Evolutionary conservation across 2,113 vertebrate species (phyloP).

Genomic region (human): GRCh38 chr5:26990501-26991000

Average conservation of each 20-base stretch:
- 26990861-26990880: background rate
- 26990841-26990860: background rate
- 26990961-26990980: background rate
- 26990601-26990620: background rate
- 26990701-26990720: background rate
- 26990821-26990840: background rate
- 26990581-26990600: background rate
- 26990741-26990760: background rate
- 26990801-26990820: background rate
- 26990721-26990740: background rate
- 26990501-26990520: background rate
- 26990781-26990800: background rate
- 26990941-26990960: background rate
- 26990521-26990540: background rate
- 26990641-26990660: background rate
- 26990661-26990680: background rate
- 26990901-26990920: background rate
- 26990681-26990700: background rate
- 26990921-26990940: background rate
- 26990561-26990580: background rate
- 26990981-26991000: background rate
- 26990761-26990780: background rate
- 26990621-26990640: background rate
- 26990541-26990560: background rate
- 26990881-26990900: background rate